Base-by-base conservation (phyloP, 2,113 vertebrate species). In the Peromyscus maniculatus region DNA sequence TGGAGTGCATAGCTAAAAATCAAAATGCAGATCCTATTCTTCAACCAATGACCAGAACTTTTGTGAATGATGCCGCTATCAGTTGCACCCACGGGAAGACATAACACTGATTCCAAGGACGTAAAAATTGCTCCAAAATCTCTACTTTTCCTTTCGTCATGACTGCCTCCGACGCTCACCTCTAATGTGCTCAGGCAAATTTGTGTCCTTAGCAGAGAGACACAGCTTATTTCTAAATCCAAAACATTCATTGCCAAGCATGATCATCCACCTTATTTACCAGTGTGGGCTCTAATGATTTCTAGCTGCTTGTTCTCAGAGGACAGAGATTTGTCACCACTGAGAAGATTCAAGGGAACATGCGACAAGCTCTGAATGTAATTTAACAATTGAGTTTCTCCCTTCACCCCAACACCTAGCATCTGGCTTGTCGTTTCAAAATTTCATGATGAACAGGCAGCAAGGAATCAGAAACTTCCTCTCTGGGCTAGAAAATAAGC, bases 171-270 rank as follows among this genome's bases (percentile, higher is more conserved):
- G 95, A 91, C 94, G 28, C 59, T 87, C 92, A 94, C 79, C 87
- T 97, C 89, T 78, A 91, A 96, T 43, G 87, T 15, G 75, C 52
- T 72, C 36, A 91, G 46, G 39, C 95, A 89, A 92, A 72, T 82
- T 0, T 92, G 28, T 88, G 71, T 95, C 87, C 91, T 91, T 89
- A 78, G 55, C 87, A 78, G 78, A 96, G 43, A 97, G 87, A 78
- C 24, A 84, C 69, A 96, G 52, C 66, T 97, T 89, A 87, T 96
- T 94, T 96, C 82, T 87, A 95, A 97, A 97, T 94, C 67, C 71
- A 91, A 92, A 96, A 87, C n/a, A 79, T 83, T 92, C 71, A 39
- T 83, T 92, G 87, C 62, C 3, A 0, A 94, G 67, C 74, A 59
- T 87, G 89, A 95, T 95, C 67, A 94, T 36, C 55, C 94, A 97